phyloP scores from a whole-genome alignment of 2,797 vertebrate species.

The Cirrhinus molitorella region DNA sequence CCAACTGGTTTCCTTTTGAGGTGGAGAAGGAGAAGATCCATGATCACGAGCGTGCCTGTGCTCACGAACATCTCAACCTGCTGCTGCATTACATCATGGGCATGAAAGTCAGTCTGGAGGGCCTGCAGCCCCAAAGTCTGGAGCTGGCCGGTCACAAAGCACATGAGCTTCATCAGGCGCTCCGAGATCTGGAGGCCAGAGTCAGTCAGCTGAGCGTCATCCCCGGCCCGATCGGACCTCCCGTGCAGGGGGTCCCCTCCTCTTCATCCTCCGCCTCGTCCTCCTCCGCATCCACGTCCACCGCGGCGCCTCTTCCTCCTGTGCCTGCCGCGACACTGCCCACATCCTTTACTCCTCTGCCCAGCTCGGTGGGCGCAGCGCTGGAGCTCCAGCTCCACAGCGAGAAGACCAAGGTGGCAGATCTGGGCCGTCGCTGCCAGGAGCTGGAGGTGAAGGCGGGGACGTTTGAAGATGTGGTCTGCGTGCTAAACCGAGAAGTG shows the following conservation, averaged over 20 bases:
- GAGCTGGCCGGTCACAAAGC: slow-evolving; percentile 82
- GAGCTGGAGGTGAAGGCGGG: slow-evolving; percentile 88
- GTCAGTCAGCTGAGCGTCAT: slow-evolving; percentile 75
- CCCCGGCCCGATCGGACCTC: slow-evolving; percentile 54
- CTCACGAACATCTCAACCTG: slow-evolving; percentile 90
- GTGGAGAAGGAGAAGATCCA: slow-evolving; percentile 89
- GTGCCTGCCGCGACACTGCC: slow-evolving; percentile 59
- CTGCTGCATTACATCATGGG: slow-evolving; percentile 88
- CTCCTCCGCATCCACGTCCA: background rate
- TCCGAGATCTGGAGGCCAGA: slow-evolving; percentile 80
- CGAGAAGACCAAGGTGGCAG: slow-evolving; percentile 79
- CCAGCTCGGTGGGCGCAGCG: slow-evolving; percentile 73
- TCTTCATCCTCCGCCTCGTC: background rate
- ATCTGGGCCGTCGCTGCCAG: slow-evolving; percentile 85
- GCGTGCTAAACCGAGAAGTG: slow-evolving; percentile 93
- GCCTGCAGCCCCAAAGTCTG: slow-evolving; percentile 83
- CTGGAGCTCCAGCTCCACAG: slow-evolving; percentile 81
- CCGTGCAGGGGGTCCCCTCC: slow-evolving; percentile 73
- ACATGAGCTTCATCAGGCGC: slow-evolving; percentile 81
- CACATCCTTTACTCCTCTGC: slow-evolving; percentile 78
- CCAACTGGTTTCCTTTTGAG: slow-evolving; percentile 73
- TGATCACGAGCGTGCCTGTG: slow-evolving; percentile 87
- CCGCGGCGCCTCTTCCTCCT: background rate
- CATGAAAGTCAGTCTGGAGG: slow-evolving; percentile 85
- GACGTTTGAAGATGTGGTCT: slow-evolving; percentile 96